Percentiles rank a stretch among this genome's conserved stretches.
phyloP scores from a whole-genome alignment of 2,888 invertebrate genomes.

The Eristalis tenax region DNA sequence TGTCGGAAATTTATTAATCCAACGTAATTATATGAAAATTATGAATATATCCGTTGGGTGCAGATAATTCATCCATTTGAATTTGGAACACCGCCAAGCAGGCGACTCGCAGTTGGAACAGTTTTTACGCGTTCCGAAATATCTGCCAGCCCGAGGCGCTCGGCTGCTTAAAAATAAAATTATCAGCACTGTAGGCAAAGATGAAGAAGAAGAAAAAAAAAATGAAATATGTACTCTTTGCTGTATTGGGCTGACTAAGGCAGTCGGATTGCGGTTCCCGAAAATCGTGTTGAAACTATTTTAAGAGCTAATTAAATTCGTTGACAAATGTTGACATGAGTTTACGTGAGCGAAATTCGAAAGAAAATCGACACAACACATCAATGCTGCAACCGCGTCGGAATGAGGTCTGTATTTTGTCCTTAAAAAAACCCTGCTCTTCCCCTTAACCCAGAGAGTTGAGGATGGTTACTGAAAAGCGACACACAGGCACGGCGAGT shows the following conservation, averaged over 20 bases:
- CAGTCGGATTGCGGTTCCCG: not conserved
- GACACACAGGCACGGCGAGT: not conserved
- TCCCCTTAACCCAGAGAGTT: not conserved
- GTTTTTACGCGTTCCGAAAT: constrained; percentile 26
- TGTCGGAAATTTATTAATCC: constrained; percentile 49
- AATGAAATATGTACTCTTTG: not conserved
- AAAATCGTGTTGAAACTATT: constrained; percentile 1
- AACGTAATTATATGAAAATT: constrained; percentile 23
- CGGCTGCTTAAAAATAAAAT: constrained; percentile 21
- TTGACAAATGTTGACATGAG: not conserved
- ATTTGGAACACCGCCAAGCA: constrained; percentile 49
- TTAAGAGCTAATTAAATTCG: constrained; percentile 21
- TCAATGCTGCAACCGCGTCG: not conserved
- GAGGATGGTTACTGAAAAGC: not conserved
- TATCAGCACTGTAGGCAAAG: not conserved
- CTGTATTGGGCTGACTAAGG: not conserved
- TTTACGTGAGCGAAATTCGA: not conserved
- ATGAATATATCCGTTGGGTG: constrained; percentile 20
- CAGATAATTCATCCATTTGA: constrained; percentile 49
- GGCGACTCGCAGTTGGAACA: constrained; percentile 37
- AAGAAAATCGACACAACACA: not conserved
- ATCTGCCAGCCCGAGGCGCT: not conserved
- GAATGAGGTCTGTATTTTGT: not conserved
- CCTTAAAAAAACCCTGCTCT: not conserved
- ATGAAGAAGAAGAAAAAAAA: not conserved